Evolutionary conservation across 2,888 invertebrate species (phyloP).

Genomic region (Metalampra italica): DNA sequence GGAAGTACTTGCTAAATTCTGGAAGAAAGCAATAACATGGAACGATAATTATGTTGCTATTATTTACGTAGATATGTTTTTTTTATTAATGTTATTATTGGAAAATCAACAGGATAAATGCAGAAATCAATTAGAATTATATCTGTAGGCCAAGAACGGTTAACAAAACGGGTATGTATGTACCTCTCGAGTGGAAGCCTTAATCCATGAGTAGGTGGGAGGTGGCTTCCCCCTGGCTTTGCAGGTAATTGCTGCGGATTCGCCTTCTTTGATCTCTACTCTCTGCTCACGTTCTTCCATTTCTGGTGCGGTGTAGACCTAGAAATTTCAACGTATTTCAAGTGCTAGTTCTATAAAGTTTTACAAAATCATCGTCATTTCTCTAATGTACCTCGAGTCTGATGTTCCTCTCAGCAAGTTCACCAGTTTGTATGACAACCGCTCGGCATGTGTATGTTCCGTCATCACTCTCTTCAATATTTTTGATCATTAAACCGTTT

Average conservation of each 20-base stretch:
- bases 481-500: slow-evolving; percentile 87
- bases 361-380: background rate
- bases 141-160: no score
- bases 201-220: slow-evolving; percentile 91
- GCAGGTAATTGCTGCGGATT: slow-evolving; percentile 86
- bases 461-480: slow-evolving; percentile 89
- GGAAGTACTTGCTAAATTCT: slow-evolving; percentile 83
- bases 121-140: no score
- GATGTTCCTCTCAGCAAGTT: slow-evolving; percentile 86
- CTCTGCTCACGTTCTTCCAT: slow-evolving; percentile 81
- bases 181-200: slow-evolving; percentile 82
- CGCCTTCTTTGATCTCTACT: slow-evolving; percentile 88
- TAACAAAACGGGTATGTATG: background rate
- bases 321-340: slow-evolving; percentile 6
- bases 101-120: no score
- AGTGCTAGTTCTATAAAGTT: background rate
- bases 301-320: slow-evolving; percentile 87
- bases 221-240: slow-evolving; percentile 90
- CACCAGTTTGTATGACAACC: slow-evolving; percentile 89
- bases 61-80: no score
- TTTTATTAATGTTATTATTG: slow-evolving; percentile 1
- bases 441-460: slow-evolving; percentile 93
- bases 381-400: slow-evolving; percentile 82
- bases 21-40: slow-evolving; percentile 20
- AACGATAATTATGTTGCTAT: background rate